Evolutionary conservation across 2,113 vertebrate species (phyloP).

Genomic region (Nettapus auritus): DNA sequence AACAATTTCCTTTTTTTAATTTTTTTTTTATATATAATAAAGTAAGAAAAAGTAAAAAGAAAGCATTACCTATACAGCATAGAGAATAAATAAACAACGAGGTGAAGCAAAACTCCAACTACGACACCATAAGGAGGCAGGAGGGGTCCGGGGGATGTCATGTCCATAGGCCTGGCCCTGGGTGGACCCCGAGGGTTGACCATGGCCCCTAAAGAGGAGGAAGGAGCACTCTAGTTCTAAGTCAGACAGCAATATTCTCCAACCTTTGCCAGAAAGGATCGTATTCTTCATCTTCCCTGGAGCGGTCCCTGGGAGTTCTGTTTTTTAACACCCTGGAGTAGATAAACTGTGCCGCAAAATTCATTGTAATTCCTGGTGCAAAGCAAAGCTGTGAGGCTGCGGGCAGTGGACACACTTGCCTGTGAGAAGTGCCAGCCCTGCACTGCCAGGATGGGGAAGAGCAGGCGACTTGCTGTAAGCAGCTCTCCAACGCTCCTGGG

Average conservation of each 20-base stretch:
- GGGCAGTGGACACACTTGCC: constrained; percentile 29
- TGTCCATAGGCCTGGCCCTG: not conserved
- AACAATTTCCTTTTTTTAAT: not conserved
- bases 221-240: constrained; percentile 70
- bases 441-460: not conserved
- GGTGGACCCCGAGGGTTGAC: constrained; percentile 4
- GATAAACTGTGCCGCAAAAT: constrained; percentile 89
- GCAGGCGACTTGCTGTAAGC: not conserved
- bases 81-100: constrained; percentile 70
- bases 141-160: constrained; percentile 56
- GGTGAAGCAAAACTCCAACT: constrained; percentile 73
- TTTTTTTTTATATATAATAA: not conserved
- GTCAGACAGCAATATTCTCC: constrained; percentile 76
- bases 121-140: constrained; percentile 65
- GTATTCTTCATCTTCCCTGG: constrained; percentile 82
- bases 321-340: constrained; percentile 83
- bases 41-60: constrained; percentile 12
- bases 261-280: constrained; percentile 97
- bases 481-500: not conserved
- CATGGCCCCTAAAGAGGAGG: constrained; percentile 32
- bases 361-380: constrained; percentile 78
- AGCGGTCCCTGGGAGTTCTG: constrained; percentile 66
- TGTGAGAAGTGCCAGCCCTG: constrained; percentile 8
- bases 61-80: constrained; percentile 76
- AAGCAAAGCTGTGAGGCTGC: constrained; percentile 2